These are phyloP conservation scores for Palythoa caribaeorum DNA, from an alignment of 92 coral and sea anemone species.

Conservation along the genomic window DNA sequence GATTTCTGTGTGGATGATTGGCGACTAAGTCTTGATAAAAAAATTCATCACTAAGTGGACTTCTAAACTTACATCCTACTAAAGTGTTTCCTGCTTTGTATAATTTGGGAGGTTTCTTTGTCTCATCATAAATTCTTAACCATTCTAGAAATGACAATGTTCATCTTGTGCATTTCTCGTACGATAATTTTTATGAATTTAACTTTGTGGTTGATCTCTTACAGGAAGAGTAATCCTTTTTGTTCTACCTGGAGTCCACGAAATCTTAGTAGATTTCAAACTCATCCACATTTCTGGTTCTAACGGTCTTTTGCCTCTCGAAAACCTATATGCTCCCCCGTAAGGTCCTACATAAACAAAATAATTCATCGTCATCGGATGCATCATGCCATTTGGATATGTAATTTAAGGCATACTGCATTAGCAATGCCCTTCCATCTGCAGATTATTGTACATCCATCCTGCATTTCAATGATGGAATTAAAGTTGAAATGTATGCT, in stretches of 20 bases:
- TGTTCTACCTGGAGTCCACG: too few relatives aligned
- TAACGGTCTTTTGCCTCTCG: background rate
- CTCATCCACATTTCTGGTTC: background rate
- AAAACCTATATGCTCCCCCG: slow-evolving; percentile 23
- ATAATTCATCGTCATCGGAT: slow-evolving; percentile 10
- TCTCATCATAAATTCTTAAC: background rate
- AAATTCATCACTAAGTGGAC: background rate
- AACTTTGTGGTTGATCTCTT: too few relatives aligned
- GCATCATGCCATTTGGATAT: slow-evolving; percentile 56
- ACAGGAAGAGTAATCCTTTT: too few relatives aligned
- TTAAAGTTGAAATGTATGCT: slow-evolving; percentile 48
- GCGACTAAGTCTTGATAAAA: background rate
- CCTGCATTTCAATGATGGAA: slow-evolving; percentile 52
- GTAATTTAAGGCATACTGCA: slow-evolving; percentile 50
- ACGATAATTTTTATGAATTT: too few relatives aligned
- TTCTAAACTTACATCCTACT: background rate
- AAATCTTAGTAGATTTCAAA: too few relatives aligned
- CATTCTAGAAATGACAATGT: too few relatives aligned
- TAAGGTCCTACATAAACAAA: slow-evolving; percentile 8
- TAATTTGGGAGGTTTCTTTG: background rate
- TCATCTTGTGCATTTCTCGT: too few relatives aligned
- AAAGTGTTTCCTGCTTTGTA: background rate
- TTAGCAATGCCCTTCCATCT: slow-evolving; percentile 54
- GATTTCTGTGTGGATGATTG: background rate
- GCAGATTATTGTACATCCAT: slow-evolving; percentile 65